Conservation (phyloP, 2,113 vertebrate genomes). For the Perca fluviatilis region DNA sequence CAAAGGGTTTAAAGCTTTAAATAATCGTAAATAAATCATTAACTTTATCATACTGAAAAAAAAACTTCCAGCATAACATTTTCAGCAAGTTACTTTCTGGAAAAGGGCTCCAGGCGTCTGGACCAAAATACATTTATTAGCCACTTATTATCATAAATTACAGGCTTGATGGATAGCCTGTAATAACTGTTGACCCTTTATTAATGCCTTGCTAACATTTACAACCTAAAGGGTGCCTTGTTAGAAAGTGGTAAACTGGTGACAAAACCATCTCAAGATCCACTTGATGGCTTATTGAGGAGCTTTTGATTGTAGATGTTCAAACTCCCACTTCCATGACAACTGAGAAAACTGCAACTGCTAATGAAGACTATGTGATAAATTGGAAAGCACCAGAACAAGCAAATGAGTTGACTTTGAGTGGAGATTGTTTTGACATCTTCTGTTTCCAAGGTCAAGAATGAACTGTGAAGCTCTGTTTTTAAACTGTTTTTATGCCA, state of each 20-base stretch:
- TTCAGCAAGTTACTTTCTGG: background rate
- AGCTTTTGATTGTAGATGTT: background rate
- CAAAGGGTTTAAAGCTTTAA: background rate
- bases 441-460: conserved; percentile 35
- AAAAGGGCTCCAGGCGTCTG: background rate
- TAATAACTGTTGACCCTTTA: background rate
- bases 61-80: background rate
- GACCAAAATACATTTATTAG: background rate
- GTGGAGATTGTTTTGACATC: background rate
- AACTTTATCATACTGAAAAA: too few relatives aligned
- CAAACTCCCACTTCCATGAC: background rate
- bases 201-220: background rate
- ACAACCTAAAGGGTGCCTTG: background rate
- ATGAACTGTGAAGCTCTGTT: background rate
- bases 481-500: background rate
- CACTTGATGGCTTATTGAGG: background rate
- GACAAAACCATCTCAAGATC: background rate
- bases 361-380: background rate
- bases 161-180: background rate
- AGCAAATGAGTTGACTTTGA: background rate
- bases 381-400: background rate
- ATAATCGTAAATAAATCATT: background rate
- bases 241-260: background rate
- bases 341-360: background rate
- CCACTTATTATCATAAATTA: background rate